phyloP scores from a whole-genome alignment of 2,797 vertebrate genomes.

The Anabacerthia variegaticeps region DNA sequence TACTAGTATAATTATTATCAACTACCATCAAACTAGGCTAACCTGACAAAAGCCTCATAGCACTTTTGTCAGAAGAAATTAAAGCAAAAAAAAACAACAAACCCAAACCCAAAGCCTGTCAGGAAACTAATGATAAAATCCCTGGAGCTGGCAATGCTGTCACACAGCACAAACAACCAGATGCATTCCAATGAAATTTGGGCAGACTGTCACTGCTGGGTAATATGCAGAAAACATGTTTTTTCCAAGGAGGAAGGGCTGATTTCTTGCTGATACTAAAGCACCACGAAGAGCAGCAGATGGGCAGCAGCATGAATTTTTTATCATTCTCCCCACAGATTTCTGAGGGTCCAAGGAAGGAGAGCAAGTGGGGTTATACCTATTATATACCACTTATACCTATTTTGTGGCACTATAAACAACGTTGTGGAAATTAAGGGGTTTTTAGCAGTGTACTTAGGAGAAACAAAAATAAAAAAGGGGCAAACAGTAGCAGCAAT shows the following conservation, averaged over 20 bases:
- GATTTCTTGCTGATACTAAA: background rate
- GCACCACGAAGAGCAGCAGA: background rate
- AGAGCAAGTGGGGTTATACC: background rate
- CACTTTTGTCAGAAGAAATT: background rate
- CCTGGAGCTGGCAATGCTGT: background rate
- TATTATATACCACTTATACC: background rate
- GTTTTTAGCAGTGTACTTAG: background rate
- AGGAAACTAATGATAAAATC: conserved; percentile 10
- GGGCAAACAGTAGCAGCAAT: background rate
- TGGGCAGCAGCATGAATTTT: background rate
- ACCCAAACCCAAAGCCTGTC: background rate
- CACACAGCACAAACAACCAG: background rate
- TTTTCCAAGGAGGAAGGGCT: background rate
- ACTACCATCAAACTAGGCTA: background rate
- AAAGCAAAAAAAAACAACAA: background rate
- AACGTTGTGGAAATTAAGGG: background rate
- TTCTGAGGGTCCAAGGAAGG: background rate
- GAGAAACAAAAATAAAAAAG: background rate
- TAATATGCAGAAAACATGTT: background rate
- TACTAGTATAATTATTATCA: conserved; percentile 14
- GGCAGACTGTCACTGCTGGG: background rate
- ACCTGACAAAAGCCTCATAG: conserved; percentile 5
- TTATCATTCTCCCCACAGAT: background rate
- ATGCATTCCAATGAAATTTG: background rate
- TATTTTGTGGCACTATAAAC: background rate